phyloP scores from a whole-genome alignment of 2,113 vertebrate species.

The Nycticorax nycticorax region DNA sequence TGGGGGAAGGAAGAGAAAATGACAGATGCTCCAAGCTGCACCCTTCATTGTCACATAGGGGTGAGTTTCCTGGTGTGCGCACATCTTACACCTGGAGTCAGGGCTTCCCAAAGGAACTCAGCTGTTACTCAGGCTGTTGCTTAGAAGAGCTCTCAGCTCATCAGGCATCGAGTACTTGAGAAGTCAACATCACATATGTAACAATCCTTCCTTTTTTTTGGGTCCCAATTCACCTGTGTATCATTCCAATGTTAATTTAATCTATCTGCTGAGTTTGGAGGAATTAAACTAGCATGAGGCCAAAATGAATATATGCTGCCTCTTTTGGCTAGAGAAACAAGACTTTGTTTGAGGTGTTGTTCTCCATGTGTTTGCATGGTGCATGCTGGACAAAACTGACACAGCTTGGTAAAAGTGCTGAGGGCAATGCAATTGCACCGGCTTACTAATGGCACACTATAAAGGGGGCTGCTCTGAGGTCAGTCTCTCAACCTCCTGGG shows the following conservation, averaged over 20 bases:
- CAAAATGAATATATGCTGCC: background rate
- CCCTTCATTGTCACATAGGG: background rate
- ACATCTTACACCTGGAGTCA: background rate
- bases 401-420: background rate
- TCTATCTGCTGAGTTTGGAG: background rate
- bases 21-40: background rate
- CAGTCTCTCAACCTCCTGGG: background rate
- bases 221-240: background rate
- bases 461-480: background rate
- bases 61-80: background rate
- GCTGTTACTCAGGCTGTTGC: background rate
- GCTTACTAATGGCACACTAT: accelerated
- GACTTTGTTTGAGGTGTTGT: background rate
- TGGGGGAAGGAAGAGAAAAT: background rate
- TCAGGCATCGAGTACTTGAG: background rate
- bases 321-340: background rate
- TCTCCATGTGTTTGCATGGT: background rate
- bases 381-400: background rate
- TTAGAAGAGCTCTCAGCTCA: background rate
- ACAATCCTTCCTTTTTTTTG: background rate
- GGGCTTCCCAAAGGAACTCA: background rate
- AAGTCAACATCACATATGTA: background rate
- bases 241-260: background rate
- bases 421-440: background rate
- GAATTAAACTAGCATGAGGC: background rate